These are phyloP conservation scores for Porphyrio hochstetteri DNA, from an alignment of 2,113 vertebrate species.

Conservation along the genomic window DNA sequence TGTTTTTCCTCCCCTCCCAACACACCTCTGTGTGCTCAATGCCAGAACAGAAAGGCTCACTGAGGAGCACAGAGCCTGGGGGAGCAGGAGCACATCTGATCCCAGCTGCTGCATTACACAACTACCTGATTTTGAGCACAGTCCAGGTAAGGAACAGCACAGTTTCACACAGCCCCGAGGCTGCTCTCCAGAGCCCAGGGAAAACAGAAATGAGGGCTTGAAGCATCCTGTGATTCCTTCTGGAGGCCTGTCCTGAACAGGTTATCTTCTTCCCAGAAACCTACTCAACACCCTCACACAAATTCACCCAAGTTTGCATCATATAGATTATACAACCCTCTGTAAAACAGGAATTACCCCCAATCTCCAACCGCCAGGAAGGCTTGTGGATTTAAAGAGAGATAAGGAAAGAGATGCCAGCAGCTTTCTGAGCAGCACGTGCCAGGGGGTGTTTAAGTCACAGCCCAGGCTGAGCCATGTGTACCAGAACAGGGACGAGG, in stretches of 20 bases:
- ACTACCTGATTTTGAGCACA: accelerated
- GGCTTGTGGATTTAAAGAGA: not conserved
- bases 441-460: not conserved
- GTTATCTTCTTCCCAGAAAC: not conserved
- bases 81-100: not conserved
- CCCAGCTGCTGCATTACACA: not conserved
- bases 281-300: not conserved
- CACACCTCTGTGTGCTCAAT: accelerated
- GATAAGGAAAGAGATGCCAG: not conserved
- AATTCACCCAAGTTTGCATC: not conserved
- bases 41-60: accelerated
- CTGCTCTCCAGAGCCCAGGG: not conserved
- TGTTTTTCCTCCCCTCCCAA: accelerated
- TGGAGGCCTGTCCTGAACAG: not conserved
- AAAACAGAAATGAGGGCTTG: accelerated
- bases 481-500: no score
- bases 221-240: not conserved
- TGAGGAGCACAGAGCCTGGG: not conserved
- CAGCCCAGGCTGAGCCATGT: not conserved
- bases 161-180: accelerated
- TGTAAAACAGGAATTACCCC: not conserved
- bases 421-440: not conserved
- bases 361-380: not conserved
- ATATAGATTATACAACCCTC: accelerated
- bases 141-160: accelerated